Percentiles rank a stretch among this genome's conserved stretches.
Conservation (phyloP, 92 coral and sea anemone species). For the Heliopora coerulea region DNA sequence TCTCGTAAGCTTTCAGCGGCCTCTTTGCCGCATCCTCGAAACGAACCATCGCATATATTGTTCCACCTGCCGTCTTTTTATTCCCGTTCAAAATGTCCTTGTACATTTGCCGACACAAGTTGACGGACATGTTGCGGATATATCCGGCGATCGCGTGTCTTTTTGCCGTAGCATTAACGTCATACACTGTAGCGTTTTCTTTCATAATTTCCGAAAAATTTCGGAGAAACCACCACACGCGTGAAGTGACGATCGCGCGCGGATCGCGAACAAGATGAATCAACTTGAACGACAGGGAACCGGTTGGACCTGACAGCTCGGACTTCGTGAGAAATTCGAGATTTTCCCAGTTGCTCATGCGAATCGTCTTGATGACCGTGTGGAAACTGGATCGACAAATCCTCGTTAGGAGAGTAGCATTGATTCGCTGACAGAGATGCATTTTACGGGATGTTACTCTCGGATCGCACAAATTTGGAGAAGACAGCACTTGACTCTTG, state of each 20-base stretch:
- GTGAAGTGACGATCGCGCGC: slow-evolving; percentile 43
- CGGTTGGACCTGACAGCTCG: neutral
- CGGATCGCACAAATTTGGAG: slow-evolving; percentile 5
- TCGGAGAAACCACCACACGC: slow-evolving; percentile 29
- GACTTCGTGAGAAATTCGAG: slow-evolving; percentile 11
- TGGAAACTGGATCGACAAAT: slow-evolving; percentile 26
- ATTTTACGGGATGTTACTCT: slow-evolving; percentile 9
- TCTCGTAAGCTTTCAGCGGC: slow-evolving; percentile 21
- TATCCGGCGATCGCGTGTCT: neutral
- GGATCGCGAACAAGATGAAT: slow-evolving; percentile 42
- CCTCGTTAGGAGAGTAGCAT: slow-evolving; percentile 11
- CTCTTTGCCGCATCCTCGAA: slow-evolving; percentile 21
- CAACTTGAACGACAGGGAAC: neutral
- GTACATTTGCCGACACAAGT: slow-evolving; percentile 17
- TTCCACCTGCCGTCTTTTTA: slow-evolving; percentile 20
- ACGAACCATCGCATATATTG: slow-evolving; percentile 9
- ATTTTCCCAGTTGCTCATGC: slow-evolving; percentile 37
- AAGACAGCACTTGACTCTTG: slow-evolving; percentile 21
- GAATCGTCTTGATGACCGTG: slow-evolving; percentile 41
- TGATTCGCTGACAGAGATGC: slow-evolving; percentile 37
- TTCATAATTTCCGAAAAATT: neutral
- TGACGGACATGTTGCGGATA: slow-evolving; percentile 5
- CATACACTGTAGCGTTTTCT: neutral
- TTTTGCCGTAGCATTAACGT: neutral
- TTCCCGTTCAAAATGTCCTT: slow-evolving; percentile 31